Conservation (phyloP, 2,113 vertebrate genomes). For the Nettapus auritus region DNA sequence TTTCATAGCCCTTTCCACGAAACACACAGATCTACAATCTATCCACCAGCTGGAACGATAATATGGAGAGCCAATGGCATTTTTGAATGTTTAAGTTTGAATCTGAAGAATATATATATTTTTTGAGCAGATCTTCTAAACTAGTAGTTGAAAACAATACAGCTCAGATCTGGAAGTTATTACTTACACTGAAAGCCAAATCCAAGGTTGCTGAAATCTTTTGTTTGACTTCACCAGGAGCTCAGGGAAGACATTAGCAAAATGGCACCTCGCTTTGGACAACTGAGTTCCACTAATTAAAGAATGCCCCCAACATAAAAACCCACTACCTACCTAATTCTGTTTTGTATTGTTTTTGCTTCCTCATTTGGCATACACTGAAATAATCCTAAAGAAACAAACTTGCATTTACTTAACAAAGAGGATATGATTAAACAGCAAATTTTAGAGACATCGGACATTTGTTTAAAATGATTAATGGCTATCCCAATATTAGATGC, state of each 20-base stretch:
- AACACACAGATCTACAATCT: not conserved
- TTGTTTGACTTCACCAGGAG: not conserved
- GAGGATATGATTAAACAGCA: not conserved
- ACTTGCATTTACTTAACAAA: not conserved
- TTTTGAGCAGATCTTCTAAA: not conserved
- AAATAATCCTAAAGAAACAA: not conserved
- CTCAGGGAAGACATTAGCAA: not conserved
- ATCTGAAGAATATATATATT: not conserved
- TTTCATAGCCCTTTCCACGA: not conserved
- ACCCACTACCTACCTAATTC: not conserved
- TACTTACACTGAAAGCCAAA: not conserved
- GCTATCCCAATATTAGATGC: not conserved
- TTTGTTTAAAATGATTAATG: not conserved
- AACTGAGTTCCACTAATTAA: not conserved
- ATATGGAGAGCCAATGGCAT: not conserved
- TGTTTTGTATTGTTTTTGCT: not conserved
- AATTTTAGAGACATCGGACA: not conserved
- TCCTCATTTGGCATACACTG: not conserved
- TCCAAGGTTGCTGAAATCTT: not conserved
- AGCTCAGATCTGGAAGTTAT: not conserved
- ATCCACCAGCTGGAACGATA: fast-evolving
- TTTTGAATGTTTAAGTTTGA: not conserved
- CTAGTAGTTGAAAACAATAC: not conserved
- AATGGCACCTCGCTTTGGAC: not conserved
- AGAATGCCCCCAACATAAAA: not conserved